Evolutionary conservation across 1,140 invertebrate species (phyloP).

Genomic region (Watersipora subatra): DNA sequence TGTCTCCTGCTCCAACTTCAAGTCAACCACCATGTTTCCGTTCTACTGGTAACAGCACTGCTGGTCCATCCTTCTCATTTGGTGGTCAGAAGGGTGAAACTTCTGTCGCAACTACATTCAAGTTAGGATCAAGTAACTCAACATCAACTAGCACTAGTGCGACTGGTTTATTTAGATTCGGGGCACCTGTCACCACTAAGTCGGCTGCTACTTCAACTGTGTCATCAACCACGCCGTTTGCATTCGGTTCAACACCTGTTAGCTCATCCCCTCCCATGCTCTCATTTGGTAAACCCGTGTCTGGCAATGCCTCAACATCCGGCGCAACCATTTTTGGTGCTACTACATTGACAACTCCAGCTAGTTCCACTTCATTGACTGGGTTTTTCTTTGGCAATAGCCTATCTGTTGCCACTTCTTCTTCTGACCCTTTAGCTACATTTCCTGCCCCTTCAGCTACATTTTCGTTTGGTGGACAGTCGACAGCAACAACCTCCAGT

Average conservation of each 20-base stretch:
- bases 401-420: neutral
- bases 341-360: neutral
- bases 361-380: neutral
- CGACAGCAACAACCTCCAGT: neutral
- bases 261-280: neutral
- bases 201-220: neutral
- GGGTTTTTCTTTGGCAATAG: neutral
- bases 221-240: neutral
- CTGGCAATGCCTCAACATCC: neutral
- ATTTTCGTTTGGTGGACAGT: conserved; percentile 4
- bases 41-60: neutral
- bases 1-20: neutral
- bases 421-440: neutral
- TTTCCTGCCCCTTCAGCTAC: neutral
- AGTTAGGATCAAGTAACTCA: neutral
- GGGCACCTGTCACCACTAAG: neutral
- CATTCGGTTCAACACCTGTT: neutral
- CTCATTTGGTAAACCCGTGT: neutral
- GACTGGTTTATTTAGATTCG: neutral
- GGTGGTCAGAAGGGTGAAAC: neutral
- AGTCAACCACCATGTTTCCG: neutral
- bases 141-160: neutral
- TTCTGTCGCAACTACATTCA: neutral
- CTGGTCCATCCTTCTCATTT: neutral
- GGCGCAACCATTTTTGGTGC: conserved; percentile 1